Base-by-base conservation (phyloP, 2,888 invertebrate genomes). In the Blastobasis lacticolella region DNA sequence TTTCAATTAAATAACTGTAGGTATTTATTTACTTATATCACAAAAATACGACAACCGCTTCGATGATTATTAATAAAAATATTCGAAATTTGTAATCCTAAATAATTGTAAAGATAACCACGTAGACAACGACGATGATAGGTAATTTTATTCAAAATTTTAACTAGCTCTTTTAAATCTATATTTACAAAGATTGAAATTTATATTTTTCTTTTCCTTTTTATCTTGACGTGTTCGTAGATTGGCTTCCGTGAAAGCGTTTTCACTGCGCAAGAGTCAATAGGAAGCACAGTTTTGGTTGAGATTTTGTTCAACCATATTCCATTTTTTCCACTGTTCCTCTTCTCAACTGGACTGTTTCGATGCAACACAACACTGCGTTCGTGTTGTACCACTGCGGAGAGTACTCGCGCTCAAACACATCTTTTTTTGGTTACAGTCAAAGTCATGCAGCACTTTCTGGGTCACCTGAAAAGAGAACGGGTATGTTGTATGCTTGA, bases 1-100 rank as follows among this genome's bases (percentile, higher is more conserved):
- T 42, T 42, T 42, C 9, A 42, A 42, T 42, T 42, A 8, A 42
- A n/a, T 6, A 42, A 7, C 10, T 42, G 45, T 51, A 54, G 49
- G 64, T 59, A 64, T 23, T 66, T 69, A 67, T 69, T 67, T 66
- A 70, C 68, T 59, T 73, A 66, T 83, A 85, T 87, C 86, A 87
- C 87, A 86, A 87, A 87, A 86, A 87, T 85, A 87, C 87, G 87
- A 88, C 87, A 88, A 87, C 88, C 87, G 83, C 78, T 87, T 87
- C 87, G 86, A 85, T 86, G 85, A 76, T 70, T 77, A 23, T 23
- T 23, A 23, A 23, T 23, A 23, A 81, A 83, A 82, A 77, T 67
- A 72, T 81, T 77, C 74, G 72, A 79, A 83, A 81, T 78, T 64
- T 67, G 64, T 44, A 55, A 73, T 42, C 44, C 53, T 49, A 23